Evolutionary conservation across 1,140 invertebrate genomes (phyloP), one percentile per base, ranked within the genome.

Genomic region (Drosophila kanapiae): DNA sequence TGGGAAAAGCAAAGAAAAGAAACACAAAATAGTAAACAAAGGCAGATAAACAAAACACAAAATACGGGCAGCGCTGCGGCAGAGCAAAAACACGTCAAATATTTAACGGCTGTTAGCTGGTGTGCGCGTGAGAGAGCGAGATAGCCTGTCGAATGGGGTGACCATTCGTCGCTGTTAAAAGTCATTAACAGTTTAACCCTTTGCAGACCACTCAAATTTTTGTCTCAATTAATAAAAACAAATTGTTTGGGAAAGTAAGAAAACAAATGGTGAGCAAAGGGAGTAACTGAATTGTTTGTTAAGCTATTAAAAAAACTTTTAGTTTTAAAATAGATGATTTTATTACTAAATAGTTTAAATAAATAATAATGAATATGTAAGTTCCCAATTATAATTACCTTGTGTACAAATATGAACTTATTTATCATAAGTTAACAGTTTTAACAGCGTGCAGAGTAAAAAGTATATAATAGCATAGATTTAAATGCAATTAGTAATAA

Each of bases 1-100:
- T 38, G 33, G 53, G 4, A 56, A 56, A 56, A 23, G 37, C 18
- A 38, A 56, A 37, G 18, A 54, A 37, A 8, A n/a, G 18, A 53
- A 76, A 51, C 33, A 18, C 18, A 49, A 69, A 63, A 51, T 53
- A 70, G 63, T 56, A 62, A 62, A 68, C 38, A 70, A 70, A 68
- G 33, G 29, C 47, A 70, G 35, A 35, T 70, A 70, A 70, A 68
- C 67, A 70, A 70, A 68, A 67, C 31, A 18, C 67, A 76, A 76
- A 58, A 37, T 29, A 42, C 49, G 29, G 51, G 48, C 64, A 60
- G 38, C 43, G 54, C 47, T 51, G 67, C 56, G 59, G 53, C 48
- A 48, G 53, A 49, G 54, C 43, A 37, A 51, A 70, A 68, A 56
- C 67, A 45, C 53, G 23, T 70, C 23, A 38, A 60, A 74, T 53